Evolutionary conservation across 2,797 vertebrate genomes (phyloP).

Genomic region (Chloroceryle amazona): DNA sequence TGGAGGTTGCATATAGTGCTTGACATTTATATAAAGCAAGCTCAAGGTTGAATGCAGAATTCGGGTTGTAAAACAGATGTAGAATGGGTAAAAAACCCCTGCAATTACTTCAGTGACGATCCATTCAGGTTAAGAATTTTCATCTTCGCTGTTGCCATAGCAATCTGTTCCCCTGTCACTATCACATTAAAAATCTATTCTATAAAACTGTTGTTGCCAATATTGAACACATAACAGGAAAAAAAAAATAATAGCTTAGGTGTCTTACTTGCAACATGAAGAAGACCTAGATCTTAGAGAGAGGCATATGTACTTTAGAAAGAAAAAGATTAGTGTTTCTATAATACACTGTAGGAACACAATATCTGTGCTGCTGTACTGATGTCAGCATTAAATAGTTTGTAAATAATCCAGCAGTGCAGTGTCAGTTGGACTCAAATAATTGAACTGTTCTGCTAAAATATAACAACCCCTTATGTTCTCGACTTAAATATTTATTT

Average conservation of each 20-base stretch:
- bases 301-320: constrained; percentile 6
- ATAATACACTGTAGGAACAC: background rate
- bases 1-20: constrained; percentile 41
- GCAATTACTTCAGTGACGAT: constrained; percentile 89
- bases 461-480: background rate
- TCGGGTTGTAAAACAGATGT: constrained; percentile 79
- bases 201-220: constrained; percentile 73
- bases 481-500: constrained; percentile 5
- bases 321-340: background rate
- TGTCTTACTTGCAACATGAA: constrained; percentile 28
- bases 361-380: constrained; percentile 5
- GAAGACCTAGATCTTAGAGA: constrained; percentile 38
- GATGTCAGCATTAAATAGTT: constrained; percentile 14
- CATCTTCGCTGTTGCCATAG: constrained; percentile 90
- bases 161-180: constrained; percentile 78
- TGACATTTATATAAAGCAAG: constrained; percentile 72
- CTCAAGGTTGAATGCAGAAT: constrained; percentile 78
- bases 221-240: constrained; percentile 66
- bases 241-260: constrained; percentile 61
- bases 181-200: constrained; percentile 83
- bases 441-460: constrained; percentile 32
- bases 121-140: constrained; percentile 90
- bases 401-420: constrained; percentile 23
- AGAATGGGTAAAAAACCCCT: constrained; percentile 82
- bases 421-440: constrained; percentile 24